phyloP scores from a whole-genome alignment of 2,113 vertebrate species.

The Tragelaphus buxtoni region DNA sequence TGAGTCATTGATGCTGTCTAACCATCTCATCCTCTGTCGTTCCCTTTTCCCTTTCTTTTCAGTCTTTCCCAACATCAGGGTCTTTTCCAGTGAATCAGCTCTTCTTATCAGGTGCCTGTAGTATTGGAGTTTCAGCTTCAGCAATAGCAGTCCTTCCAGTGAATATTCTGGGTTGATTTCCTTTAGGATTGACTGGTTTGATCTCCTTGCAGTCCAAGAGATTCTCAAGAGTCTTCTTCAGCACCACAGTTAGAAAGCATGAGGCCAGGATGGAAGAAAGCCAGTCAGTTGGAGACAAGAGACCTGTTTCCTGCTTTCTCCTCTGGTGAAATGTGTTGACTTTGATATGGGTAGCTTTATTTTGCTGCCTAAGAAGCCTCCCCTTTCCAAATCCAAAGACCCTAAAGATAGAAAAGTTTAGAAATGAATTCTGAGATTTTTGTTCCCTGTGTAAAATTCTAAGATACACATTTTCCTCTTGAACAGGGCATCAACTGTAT shows the following conservation, averaged over 20 bases:
- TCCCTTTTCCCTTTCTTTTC: background rate
- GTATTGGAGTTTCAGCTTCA: background rate
- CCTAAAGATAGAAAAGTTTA: background rate
- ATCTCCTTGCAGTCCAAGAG: background rate
- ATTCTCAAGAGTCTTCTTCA: background rate
- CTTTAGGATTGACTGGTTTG: background rate
- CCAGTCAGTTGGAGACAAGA: background rate
- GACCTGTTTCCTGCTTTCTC: background rate
- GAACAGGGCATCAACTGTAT: slow-evolving; percentile 39
- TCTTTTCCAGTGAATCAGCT: background rate
- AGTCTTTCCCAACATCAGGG: background rate
- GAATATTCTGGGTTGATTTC: background rate
- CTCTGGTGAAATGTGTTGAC: background rate
- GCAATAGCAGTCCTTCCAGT: background rate
- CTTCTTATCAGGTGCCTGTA: background rate
- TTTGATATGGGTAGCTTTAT: background rate
- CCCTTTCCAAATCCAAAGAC: background rate
- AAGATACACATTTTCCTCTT: background rate
- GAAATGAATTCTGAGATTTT: background rate
- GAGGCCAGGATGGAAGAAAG: background rate
- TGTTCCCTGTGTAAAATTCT: background rate
- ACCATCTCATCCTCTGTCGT: background rate
- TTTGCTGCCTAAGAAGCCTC: background rate
- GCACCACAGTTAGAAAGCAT: background rate
- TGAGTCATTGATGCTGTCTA: background rate